Conservation (phyloP, 1,140 invertebrate species). For the Leptinotarsa texana region DNA sequence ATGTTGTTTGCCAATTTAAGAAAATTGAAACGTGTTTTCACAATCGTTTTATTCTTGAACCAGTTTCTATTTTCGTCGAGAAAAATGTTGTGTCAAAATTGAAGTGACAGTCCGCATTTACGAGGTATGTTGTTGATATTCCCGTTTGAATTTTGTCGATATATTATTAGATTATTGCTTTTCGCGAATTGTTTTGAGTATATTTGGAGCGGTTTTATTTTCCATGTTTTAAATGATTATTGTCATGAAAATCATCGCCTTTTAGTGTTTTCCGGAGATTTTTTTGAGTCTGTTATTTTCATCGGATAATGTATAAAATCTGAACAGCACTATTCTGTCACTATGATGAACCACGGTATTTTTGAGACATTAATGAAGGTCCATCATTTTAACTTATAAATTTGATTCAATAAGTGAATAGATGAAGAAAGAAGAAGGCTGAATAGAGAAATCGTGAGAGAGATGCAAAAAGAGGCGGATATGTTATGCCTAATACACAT, state of each 20-base stretch:
- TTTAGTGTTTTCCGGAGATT: neutral
- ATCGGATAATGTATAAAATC: neutral
- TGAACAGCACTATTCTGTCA: too few species aligned
- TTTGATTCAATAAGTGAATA: too few species aligned
- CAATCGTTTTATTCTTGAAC: constrained; percentile 13
- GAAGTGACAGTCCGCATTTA: constrained; percentile 1
- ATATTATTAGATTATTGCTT: neutral
- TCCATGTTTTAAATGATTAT: neutral
- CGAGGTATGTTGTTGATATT: neutral
- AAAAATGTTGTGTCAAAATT: constrained; percentile 19
- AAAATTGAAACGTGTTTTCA: neutral
- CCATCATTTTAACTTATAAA: too few species aligned
- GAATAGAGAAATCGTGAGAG: too few species aligned
- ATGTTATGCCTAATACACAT: too few species aligned
- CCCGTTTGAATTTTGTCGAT: neutral
- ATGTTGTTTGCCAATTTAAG: constrained; percentile 2
- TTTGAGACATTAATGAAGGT: too few species aligned
- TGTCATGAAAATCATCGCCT: neutral
- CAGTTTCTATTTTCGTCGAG: constrained; percentile 9
- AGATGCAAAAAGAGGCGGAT: too few species aligned
- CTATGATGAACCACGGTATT: too few species aligned
- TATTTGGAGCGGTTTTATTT: too few species aligned
- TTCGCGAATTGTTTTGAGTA: neutral
- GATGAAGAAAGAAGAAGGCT: too few species aligned
- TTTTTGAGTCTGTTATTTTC: neutral